These are phyloP conservation scores for Epirrita christyi DNA, from an alignment of 2,888 invertebrate species.

Conservation along the genomic window DNA sequence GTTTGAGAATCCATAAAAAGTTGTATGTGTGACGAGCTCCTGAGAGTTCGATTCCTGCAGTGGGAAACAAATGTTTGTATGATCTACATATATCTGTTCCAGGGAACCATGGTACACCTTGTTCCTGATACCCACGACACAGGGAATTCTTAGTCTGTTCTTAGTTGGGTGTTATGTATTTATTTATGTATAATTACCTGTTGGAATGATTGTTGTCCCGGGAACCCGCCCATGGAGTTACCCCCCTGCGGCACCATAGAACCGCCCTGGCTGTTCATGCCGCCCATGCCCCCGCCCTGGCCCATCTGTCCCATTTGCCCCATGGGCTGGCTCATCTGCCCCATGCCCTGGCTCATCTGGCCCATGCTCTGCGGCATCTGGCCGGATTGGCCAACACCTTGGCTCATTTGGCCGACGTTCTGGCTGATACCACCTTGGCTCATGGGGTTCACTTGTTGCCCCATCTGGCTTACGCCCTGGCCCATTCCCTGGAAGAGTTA, in stretches of 20 bases:
- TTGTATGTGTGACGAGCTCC: too few relatives aligned
- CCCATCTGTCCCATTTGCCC: constrained; percentile 84
- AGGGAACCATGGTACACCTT: too few relatives aligned
- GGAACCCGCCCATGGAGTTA: constrained; percentile 80
- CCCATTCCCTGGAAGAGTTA: constrained; percentile 68
- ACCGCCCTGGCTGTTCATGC: constrained; percentile 80
- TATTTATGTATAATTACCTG: constrained; percentile 55
- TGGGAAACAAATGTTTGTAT: too few relatives aligned
- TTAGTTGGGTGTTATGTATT: too few relatives aligned
- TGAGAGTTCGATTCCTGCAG: too few relatives aligned
- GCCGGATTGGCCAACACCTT: constrained; percentile 71
- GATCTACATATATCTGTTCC: too few relatives aligned
- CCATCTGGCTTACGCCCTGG: constrained; percentile 79
- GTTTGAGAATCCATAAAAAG: too few relatives aligned
- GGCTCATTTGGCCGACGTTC: constrained; percentile 79
- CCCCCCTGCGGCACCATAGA: constrained; percentile 80
- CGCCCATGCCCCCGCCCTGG: constrained; percentile 74
- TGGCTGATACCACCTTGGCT: constrained; percentile 75
- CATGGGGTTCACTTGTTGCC: constrained; percentile 80
- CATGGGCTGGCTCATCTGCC: constrained; percentile 79
- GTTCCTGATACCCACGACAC: too few relatives aligned
- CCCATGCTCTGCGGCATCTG: constrained; percentile 78
- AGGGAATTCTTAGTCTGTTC: too few relatives aligned
- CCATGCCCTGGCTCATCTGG: constrained; percentile 76
- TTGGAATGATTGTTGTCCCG: constrained; percentile 82